phyloP scores from a whole-genome alignment of 2,113 vertebrate genomes.

The Chaenogobius annularis region DNA sequence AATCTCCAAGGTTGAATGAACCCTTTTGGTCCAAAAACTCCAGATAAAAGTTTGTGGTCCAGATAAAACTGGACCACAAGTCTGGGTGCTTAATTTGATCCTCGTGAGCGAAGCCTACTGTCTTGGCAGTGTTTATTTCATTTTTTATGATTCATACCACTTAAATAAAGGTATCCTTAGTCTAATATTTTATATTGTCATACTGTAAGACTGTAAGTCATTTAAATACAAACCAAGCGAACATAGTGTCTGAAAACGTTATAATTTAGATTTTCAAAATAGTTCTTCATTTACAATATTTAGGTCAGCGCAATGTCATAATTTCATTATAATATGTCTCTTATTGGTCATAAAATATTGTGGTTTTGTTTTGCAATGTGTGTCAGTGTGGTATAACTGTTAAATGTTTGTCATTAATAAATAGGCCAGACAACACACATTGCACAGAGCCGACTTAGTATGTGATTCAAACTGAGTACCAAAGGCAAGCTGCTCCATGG shows the following conservation, averaged over 20 bases:
- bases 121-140: not conserved
- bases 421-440: conserved; percentile 32
- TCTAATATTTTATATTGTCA: no score
- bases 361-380: not conserved
- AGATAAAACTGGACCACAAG: not conserved
- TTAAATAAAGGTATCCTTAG: no score
- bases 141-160: not conserved
- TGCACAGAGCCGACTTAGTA: conserved; percentile 28
- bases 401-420: conserved; percentile 24
- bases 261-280: not conserved
- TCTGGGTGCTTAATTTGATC: not conserved
- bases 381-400: conserved; percentile 5
- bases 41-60: not conserved
- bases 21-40: not conserved
- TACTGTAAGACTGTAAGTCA: no score
- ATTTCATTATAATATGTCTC: not conserved
- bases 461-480: conserved; percentile 54
- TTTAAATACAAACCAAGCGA: no score
- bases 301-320: not conserved
- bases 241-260: no score
- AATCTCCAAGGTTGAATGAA: not conserved
- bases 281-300: not conserved
- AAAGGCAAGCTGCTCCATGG: conserved; percentile 38
- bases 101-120: not conserved
- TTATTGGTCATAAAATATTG: not conserved